phyloP scores from a whole-genome alignment of 2,888 invertebrate genomes.

The Spatulosminthurus flaviceps region DNA sequence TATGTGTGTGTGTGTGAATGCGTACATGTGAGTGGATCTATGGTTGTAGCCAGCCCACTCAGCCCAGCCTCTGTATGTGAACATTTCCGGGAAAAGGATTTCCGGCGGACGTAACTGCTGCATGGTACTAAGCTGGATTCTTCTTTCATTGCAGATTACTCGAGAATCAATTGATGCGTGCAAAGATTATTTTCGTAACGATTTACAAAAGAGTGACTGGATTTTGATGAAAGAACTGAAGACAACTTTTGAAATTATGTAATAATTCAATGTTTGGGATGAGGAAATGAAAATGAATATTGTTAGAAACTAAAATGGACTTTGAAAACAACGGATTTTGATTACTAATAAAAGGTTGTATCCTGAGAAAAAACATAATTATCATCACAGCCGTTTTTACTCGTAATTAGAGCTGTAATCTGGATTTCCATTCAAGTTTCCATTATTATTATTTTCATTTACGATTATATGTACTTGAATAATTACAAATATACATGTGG shows the following conservation, averaged over 20 bases:
- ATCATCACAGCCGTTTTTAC: neutral
- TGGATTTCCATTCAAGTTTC: too few relatives aligned
- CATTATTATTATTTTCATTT: too few relatives aligned
- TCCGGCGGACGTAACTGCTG: slow-evolving; percentile 57
- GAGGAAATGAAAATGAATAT: slow-evolving; percentile 22
- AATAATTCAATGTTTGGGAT: slow-evolving; percentile 65
- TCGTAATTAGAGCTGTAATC: neutral
- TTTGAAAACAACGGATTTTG: slow-evolving; percentile 7
- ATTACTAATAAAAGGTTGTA: slow-evolving; percentile 20
- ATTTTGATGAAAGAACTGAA: slow-evolving; percentile 98
- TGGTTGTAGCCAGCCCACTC: slow-evolving; percentile 14
- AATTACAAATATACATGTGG: too few relatives aligned
- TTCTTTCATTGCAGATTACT: slow-evolving; percentile 79
- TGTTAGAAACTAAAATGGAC: neutral
- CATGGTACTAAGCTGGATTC: slow-evolving; percentile 24
- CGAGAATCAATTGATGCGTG: slow-evolving; percentile 98
- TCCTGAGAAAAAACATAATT: slow-evolving; percentile 10
- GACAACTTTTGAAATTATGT: slow-evolving; percentile 94
- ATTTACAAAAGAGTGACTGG: slow-evolving; percentile 97
- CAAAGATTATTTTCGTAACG: slow-evolving; percentile 98
- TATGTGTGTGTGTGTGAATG: neutral
- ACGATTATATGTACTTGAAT: too few relatives aligned
- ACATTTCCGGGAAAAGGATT: slow-evolving; percentile 61
- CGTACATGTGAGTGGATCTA: neutral
- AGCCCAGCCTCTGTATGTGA: slow-evolving; percentile 26